Evolutionary conservation across 2,113 vertebrate genomes (phyloP).

Genomic region (Oryzias woworae): DNA sequence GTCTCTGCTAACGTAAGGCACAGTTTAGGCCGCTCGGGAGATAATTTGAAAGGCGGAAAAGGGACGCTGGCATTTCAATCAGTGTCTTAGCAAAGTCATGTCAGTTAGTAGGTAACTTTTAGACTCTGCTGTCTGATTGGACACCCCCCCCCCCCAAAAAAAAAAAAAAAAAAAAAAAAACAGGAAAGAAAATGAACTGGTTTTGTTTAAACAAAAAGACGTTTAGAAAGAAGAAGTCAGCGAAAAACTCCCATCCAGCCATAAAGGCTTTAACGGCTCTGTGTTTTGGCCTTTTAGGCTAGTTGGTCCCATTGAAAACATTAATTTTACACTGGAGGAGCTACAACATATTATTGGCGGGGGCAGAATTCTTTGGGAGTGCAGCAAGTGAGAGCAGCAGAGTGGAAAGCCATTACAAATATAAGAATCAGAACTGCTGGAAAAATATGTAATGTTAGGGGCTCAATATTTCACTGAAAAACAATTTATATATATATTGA

Average conservation of each 20-base stretch:
- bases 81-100: slow-evolving; percentile 13
- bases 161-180: not conserved
- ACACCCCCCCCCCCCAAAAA: not conserved
- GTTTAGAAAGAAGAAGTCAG: slow-evolving; percentile 18
- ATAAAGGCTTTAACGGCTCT: no score
- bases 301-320: no score
- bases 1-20: slow-evolving; percentile 1
- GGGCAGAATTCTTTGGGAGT: no score
- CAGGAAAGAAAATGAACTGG: slow-evolving; percentile 12
- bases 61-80: slow-evolving; percentile 24
- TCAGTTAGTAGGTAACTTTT: slow-evolving; percentile 32
- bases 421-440: no score
- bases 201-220: slow-evolving; percentile 11
- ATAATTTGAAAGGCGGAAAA: slow-evolving; percentile 36
- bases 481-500: no score
- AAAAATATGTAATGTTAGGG: no score
- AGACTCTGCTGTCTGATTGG: slow-evolving; percentile 4
- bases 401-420: no score
- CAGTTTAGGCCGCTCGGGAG: slow-evolving; percentile 8
- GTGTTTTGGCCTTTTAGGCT: no score
- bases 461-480: no score
- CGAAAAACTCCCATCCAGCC: not conserved
- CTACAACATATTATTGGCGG: no score
- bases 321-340: no score
- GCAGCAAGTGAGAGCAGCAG: no score